phyloP scores from a whole-genome alignment of 2,797 vertebrate genomes.

The Tokudaia muenninki region DNA sequence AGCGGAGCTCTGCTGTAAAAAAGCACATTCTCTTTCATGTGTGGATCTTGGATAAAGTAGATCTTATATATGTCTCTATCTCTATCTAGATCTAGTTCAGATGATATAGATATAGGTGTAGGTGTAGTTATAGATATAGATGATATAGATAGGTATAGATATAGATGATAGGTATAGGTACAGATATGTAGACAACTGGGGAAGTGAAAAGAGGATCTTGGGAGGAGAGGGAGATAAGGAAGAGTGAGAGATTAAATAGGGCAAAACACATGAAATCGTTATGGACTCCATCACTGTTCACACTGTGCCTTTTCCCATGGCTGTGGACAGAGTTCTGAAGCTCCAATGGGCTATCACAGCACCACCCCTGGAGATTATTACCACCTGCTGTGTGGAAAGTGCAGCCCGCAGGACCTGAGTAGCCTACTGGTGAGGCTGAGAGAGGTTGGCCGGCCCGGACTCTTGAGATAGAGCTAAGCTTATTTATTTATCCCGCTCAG shows the following conservation, averaged over 20 bases:
- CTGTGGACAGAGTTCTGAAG: not conserved
- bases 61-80: not conserved
- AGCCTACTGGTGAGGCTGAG: fast-evolving
- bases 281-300: not conserved
- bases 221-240: not conserved
- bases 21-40: not conserved
- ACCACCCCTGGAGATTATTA: not conserved
- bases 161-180: too few relatives aligned
- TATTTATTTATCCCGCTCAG: not conserved
- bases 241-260: too few relatives aligned
- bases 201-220: not conserved
- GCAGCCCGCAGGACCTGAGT: not conserved
- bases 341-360: not conserved
- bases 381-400: not conserved
- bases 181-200: not conserved
- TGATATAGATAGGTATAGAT: too few relatives aligned
- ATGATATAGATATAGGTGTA: not conserved
- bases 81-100: not conserved
- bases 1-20: not conserved
- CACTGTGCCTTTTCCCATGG: fast-evolving
- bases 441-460: not conserved
- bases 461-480: not conserved
- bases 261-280: not conserved
- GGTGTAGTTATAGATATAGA: too few relatives aligned
- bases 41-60: not conserved